Conservation (phyloP, 2,797 vertebrate species). For the Galagoides demidoff region DNA sequence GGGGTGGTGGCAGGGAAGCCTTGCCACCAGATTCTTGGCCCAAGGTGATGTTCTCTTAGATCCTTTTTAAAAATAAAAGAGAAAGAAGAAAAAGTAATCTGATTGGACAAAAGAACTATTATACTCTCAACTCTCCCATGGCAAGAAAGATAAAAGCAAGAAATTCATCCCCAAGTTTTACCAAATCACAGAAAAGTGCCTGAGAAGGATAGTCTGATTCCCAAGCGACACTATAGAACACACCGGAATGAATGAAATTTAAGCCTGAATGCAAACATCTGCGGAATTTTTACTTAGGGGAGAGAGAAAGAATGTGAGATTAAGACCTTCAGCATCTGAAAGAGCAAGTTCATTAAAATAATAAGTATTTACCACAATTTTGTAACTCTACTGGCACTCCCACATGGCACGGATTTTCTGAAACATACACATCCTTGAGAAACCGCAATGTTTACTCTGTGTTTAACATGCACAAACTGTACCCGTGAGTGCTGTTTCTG, state of each 20-base stretch:
- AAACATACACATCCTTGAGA: slow-evolving; percentile 40
- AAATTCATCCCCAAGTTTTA: slow-evolving; percentile 45
- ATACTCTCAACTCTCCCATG: slow-evolving; percentile 70
- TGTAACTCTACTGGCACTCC: slow-evolving; percentile 11
- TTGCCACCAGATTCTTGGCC: neutral
- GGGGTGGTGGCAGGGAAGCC: too few relatives aligned
- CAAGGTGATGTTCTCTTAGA: slow-evolving; percentile 20
- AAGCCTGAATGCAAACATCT: slow-evolving; percentile 77
- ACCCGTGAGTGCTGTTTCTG: neutral
- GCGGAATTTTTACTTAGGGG: slow-evolving; percentile 53
- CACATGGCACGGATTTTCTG: neutral
- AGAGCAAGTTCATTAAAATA: slow-evolving; percentile 52
- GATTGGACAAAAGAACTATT: slow-evolving; percentile 52
- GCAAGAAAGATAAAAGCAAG: slow-evolving; percentile 63
- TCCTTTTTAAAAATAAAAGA: slow-evolving; percentile 48
- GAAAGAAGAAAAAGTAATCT: slow-evolving; percentile 15
- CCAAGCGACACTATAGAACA: slow-evolving; percentile 24
- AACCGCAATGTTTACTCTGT: neutral
- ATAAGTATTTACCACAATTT: neutral
- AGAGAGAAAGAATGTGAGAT: slow-evolving; percentile 36
- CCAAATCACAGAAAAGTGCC: slow-evolving; percentile 63
- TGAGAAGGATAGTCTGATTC: slow-evolving; percentile 57
- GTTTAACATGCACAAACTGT: neutral
- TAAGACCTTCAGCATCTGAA: slow-evolving; percentile 68
- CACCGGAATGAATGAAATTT: slow-evolving; percentile 73